These are phyloP conservation scores for Hesperia comma DNA, from an alignment of 2,888 invertebrate species.

Conservation along the genomic window DNA sequence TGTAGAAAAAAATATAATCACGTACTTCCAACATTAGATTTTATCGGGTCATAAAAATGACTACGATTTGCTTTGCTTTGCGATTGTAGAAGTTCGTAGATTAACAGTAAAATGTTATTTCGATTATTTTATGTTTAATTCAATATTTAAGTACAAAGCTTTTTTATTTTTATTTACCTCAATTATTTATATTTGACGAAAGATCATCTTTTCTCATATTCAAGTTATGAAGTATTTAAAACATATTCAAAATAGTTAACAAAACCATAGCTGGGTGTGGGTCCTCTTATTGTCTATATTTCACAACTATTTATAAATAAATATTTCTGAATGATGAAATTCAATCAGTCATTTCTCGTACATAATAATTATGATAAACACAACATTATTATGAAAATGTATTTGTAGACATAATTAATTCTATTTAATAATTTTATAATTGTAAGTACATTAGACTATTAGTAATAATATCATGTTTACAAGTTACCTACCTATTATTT, in stretches of 20 bases:
- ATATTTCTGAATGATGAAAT: constrained; percentile 39
- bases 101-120: neutral
- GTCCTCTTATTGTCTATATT: constrained; percentile 56
- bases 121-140: too few relatives aligned
- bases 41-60: constrained; percentile 2
- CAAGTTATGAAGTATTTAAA: constrained; percentile 16
- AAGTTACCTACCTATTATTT: constrained; percentile 32
- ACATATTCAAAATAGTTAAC: constrained; percentile 32
- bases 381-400: neutral
- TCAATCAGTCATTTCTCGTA: constrained; percentile 12
- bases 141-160: too few relatives aligned
- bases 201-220: constrained; percentile 1
- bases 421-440: constrained; percentile 4
- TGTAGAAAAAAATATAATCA: constrained; percentile 57
- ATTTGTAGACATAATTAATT: constrained; percentile 1
- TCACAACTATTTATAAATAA: constrained; percentile 32
- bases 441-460: constrained; percentile 10
- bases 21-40: constrained; percentile 63
- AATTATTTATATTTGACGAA: constrained; percentile 30
- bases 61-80: neutral
- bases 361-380: constrained; percentile 6
- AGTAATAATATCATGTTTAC: neutral
- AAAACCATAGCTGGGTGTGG: constrained; percentile 74
- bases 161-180: neutral
- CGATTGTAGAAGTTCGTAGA: neutral